Evolutionary conservation across 1,140 invertebrate species (phyloP), one percentile per base, ranked within the genome.

Genomic region (Drosophila lacertosa): DNA sequence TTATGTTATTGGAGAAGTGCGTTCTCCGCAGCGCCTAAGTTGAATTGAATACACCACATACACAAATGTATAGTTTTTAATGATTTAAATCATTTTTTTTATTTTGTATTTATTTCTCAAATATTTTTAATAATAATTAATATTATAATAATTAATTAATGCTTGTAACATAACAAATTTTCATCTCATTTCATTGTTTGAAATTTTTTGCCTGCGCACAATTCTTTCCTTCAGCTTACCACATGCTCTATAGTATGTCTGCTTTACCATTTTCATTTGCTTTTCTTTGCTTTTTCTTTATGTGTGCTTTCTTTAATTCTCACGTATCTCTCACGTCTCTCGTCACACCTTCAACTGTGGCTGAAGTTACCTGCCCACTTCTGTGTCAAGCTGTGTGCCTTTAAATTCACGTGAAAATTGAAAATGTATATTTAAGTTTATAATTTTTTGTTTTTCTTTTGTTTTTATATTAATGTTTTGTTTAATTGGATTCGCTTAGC

Each of bases 81-180:
- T 88, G 81, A 86, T 86, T 86, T 65, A 79, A 86, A 86, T 86
- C 81, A 86, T 82, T 69, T 60, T 42, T 78, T 78, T 74, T 88
- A 82, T 82, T 88, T 88, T 82, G 59, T 88, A 68, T 88, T 88
- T 88, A 88, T 88, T 88, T 88, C 82, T 88, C 82, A 88, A 88
- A 88, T 88, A 88, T 88, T 88, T 88, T 88, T 83, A 88, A 88
- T 88, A 84, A 84, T 84, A 88, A 88, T 88, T 88, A 88, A 86
- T 86, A 82, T 88, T 88, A 88, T 88, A 88, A 88, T 88, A 88
- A 88, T 88, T 88, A 88, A 88, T 88, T 88, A 88, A 88, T 88
- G 82, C 82, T 88, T 88, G 82, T 88, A 88, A 88, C 82, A 88
- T 88, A 88, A 88, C 82, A 88, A 88, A 88, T 89, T 77, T 89